These are phyloP conservation scores for Metopia argyrocephala DNA, from an alignment of 2,888 invertebrate genomes.

Conservation along the genomic window DNA sequence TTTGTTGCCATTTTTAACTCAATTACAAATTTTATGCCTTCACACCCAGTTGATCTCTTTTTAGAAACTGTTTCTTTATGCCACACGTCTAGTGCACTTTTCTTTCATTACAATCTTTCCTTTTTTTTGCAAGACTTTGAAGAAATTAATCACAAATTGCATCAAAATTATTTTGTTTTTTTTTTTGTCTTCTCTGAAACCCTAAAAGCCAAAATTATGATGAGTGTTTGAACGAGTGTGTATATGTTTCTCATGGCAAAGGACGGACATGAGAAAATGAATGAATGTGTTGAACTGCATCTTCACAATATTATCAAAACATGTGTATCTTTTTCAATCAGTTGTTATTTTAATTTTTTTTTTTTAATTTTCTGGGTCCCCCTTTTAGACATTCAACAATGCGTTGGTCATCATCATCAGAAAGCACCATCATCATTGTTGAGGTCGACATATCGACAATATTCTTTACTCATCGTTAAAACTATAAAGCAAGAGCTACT, in stretches of 20 bases:
- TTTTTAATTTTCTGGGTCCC: neutral
- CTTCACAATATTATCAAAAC: constrained; percentile 59
- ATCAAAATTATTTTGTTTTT: constrained; percentile 44
- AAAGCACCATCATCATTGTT: constrained; percentile 17
- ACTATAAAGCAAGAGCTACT: constrained; percentile 48
- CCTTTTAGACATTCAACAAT: neutral
- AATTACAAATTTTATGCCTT: constrained; percentile 58
- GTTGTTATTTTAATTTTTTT: neutral
- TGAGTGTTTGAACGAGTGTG: too few relatives aligned
- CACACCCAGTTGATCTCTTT: constrained; percentile 51
- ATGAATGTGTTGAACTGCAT: constrained; percentile 51
- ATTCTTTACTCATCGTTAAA: constrained; percentile 58
- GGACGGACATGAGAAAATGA: neutral
- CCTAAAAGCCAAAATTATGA: constrained; percentile 16
- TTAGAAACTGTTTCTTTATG: neutral
- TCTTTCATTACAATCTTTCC: constrained; percentile 7
- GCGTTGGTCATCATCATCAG: constrained; percentile 48
- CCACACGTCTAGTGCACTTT: neutral
- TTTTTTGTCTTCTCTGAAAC: neutral
- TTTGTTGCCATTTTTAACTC: too few relatives aligned
- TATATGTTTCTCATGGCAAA: too few relatives aligned
- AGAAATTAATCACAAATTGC: constrained; percentile 57
- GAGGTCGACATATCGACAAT: constrained; percentile 49
- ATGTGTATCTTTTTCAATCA: constrained; percentile 46
- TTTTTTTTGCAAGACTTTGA: neutral